Evolutionary conservation across 2,797 vertebrate genomes (phyloP).

Genomic region (Phoeniculus purpureus): DNA sequence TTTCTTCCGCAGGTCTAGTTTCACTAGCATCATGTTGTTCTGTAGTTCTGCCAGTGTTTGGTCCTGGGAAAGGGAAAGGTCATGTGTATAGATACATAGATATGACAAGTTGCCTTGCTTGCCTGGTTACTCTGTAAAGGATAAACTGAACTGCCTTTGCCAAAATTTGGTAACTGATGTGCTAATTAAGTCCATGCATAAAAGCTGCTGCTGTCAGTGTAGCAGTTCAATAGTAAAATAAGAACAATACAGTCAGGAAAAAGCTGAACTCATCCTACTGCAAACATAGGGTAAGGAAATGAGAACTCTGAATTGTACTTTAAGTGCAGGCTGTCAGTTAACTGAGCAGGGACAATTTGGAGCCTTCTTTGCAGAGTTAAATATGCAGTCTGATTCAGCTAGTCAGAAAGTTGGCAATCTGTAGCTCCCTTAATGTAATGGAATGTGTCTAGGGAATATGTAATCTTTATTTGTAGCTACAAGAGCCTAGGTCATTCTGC

Average conservation of each 20-base stretch:
- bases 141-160: not conserved
- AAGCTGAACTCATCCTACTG: not conserved
- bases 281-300: not conserved
- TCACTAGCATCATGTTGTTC: conserved; percentile 90
- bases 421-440: not conserved
- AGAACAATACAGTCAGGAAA: not conserved
- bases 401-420: not conserved
- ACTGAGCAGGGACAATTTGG: not conserved
- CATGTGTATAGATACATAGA: too few relatives aligned
- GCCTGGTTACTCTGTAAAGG: not conserved
- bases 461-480: not conserved
- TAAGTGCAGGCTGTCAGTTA: not conserved
- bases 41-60: conserved; percentile 94
- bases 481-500: not conserved
- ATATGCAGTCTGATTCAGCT: not conserved
- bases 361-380: not conserved
- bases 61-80: conserved; percentile 78
- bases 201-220: not conserved
- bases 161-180: not conserved
- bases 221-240: not conserved
- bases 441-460: not conserved
- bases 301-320: not conserved
- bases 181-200: not conserved
- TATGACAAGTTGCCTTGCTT: not conserved
- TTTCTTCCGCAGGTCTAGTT: conserved; percentile 90